Base-by-base conservation (phyloP, 2,888 invertebrate genomes). In the Pelosia muscerda region DNA sequence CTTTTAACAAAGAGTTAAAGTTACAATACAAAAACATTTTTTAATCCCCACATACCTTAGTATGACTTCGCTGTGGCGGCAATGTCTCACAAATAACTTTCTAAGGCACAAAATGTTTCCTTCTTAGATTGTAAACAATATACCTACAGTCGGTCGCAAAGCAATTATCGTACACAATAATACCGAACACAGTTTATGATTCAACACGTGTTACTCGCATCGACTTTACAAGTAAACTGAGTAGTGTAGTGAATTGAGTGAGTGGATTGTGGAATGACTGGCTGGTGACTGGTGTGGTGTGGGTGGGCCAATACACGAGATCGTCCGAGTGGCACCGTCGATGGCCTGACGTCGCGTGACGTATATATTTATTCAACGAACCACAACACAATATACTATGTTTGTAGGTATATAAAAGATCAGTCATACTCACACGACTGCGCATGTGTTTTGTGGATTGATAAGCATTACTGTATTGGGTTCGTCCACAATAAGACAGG, bases 201-300 rank as follows among this genome's bases (percentile, higher is more conserved):
- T 83, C 84, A 82, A 86, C 85, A 86, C 90, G 91, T 87, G 78
- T 67, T 77, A 65, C 68, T 76, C 81, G 88, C 84, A 83, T 79
- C 86, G 86, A 87, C 85, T 88, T 89, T 86, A 88, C 86, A 84
- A 86, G 79, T 81, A 84, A 78, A 91, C 92, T 92, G 88, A 74
- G 73, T 74, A 66, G 58, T 68, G n/a, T n/a, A n/a, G n/a, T n/a
- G n/a, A n/a, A n/a, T n/a, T n/a, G 68, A 34, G 34, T 55, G 55
- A 67, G 66, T 66, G 78, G 28, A 26, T 8, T 49, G 49, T 49
- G 8, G 42, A 62, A 19, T 25, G 49, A 53, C 28, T 59, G 64
- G 23, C 38, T 64, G 25, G 56, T 34, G 66, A 49, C 57, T 76
- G 75, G 67, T 79, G 83, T 76, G 75, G 67, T 79, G 83, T 80